Conservation (phyloP, 1,140 invertebrate species). For the Aphidius gifuensis region DNA sequence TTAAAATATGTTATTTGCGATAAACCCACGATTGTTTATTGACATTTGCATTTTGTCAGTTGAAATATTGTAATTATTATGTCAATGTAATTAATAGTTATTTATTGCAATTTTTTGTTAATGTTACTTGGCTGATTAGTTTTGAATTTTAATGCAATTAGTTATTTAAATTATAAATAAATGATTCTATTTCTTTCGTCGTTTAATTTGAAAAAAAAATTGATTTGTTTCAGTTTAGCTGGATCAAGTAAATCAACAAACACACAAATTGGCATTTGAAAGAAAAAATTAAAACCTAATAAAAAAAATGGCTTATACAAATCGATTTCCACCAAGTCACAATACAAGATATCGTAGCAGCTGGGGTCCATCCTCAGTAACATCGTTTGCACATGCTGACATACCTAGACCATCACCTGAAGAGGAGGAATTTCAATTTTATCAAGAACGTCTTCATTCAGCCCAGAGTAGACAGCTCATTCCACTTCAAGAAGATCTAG, state of each 20-base stretch:
- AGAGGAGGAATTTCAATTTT: conserved; percentile 71
- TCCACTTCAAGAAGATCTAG: conserved; percentile 79
- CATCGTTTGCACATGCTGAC: conserved; percentile 58
- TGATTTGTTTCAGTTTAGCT: not conserved
- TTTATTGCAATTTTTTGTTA: not conserved
- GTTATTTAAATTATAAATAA: not conserved
- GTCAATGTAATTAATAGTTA: not conserved
- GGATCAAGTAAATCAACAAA: not conserved
- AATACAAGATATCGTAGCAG: conserved; percentile 62
- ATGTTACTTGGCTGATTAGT: not conserved
- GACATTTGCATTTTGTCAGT: not conserved
- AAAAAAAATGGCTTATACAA: conserved; percentile 57
- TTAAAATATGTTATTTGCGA: not conserved
- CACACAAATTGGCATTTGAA: not conserved
- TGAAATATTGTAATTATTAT: not conserved
- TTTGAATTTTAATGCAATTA: not conserved
- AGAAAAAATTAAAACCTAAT: conserved; percentile 3
- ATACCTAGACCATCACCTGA: conserved; percentile 60
- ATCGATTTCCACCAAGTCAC: conserved; percentile 61
- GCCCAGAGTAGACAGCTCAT: conserved; percentile 76
- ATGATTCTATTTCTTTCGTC: not conserved
- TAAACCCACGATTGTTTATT: conserved; percentile 8
- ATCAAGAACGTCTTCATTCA: conserved; percentile 71
- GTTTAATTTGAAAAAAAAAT: not conserved
- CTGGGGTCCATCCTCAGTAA: conserved; percentile 62